Conservation (phyloP, 1,140 invertebrate species). For the Calycopis cecrops region DNA sequence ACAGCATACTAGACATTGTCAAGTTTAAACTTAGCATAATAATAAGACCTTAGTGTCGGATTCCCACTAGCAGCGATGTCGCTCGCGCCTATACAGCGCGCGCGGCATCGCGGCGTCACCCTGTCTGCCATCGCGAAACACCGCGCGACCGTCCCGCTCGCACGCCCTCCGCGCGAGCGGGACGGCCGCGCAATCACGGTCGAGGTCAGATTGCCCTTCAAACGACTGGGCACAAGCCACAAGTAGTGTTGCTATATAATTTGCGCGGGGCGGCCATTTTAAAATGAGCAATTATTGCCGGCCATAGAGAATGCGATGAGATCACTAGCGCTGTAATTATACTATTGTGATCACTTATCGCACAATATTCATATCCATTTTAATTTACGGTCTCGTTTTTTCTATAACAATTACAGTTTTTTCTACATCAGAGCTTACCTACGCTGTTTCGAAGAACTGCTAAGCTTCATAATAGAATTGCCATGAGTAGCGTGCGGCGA, state of each 20-base stretch:
- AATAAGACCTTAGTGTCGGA: background rate
- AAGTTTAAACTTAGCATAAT: too few species aligned
- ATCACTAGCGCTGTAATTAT: slow-evolving; percentile 11
- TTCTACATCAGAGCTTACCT: too few species aligned
- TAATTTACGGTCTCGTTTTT: too few species aligned
- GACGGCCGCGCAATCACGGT: slow-evolving; percentile 10
- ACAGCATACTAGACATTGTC: too few species aligned
- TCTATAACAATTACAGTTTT: too few species aligned
- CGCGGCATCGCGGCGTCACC: slow-evolving; percentile 29
- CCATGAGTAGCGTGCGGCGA: too few species aligned
- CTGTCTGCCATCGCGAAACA: slow-evolving; percentile 28
- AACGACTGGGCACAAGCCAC: too few species aligned
- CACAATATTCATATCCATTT: too few species aligned
- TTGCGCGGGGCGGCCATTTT: slow-evolving; percentile 19
- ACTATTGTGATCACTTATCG: too few species aligned
- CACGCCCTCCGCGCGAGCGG: background rate
- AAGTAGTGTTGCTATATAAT: too few species aligned
- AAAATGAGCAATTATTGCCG: slow-evolving; percentile 18
- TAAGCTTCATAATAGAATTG: too few species aligned
- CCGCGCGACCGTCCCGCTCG: slow-evolving; percentile 12
- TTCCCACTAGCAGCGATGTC: background rate
- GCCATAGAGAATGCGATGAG: slow-evolving; percentile 16
- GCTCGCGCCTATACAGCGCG: background rate
- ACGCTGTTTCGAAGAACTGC: too few species aligned
- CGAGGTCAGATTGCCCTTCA: slow-evolving; percentile 26